These are phyloP conservation scores for Muscicapa comitata DNA, from an alignment of 2,797 vertebrate species.

Conservation along the genomic window DNA sequence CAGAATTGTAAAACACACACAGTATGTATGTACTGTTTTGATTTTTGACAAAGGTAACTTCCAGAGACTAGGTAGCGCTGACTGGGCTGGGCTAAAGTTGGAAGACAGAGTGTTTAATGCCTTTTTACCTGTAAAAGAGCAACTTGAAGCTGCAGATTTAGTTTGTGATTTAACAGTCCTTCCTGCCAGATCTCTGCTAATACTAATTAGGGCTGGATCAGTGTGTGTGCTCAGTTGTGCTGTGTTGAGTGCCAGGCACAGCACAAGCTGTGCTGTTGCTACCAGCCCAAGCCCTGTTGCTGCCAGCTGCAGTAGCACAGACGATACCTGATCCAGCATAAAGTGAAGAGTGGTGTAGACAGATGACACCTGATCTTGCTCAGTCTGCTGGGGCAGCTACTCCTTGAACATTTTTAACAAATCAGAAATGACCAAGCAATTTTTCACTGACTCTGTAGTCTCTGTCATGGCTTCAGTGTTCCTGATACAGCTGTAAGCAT, in stretches of 20 bases:
- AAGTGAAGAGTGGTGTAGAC: slow-evolving; percentile 9
- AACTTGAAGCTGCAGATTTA: not conserved
- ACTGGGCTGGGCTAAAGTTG: not conserved
- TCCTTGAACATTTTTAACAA: slow-evolving; percentile 11
- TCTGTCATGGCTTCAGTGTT: not conserved
- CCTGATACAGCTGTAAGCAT: not conserved
- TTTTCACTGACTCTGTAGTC: not conserved
- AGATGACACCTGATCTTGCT: not conserved
- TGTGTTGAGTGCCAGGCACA: not conserved
- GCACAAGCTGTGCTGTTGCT: slow-evolving; percentile 17
- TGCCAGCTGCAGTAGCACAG: slow-evolving; percentile 33
- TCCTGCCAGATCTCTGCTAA: not conserved
- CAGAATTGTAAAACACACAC: not conserved
- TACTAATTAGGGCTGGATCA: slow-evolving; percentile 23
- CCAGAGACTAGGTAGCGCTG: not conserved
- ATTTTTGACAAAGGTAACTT: not conserved
- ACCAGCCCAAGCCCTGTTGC: not conserved
- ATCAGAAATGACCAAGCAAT: slow-evolving; percentile 18
- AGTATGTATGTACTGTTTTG: fast-evolving
- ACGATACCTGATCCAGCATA: slow-evolving; percentile 23
- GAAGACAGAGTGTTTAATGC: not conserved
- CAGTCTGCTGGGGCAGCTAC: not conserved
- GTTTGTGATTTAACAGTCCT: not conserved
- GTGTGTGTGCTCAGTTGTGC: not conserved
- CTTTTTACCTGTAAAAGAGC: not conserved